Evolutionary conservation across 1,140 invertebrate species (phyloP), one percentile per base, ranked within the genome.

Genomic region (Tetragnatha versicolor): DNA sequence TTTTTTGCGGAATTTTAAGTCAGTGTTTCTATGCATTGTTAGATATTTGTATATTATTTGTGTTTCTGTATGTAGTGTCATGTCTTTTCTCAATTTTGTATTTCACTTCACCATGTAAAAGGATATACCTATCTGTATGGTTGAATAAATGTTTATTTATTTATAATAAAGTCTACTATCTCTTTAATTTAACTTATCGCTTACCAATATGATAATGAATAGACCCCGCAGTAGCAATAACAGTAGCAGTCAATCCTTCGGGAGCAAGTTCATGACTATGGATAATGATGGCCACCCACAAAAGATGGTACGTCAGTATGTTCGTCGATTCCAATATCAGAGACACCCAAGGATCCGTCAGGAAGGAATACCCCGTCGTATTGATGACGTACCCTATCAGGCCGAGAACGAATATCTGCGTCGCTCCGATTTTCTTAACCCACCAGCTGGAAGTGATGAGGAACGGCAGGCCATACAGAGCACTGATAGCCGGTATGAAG

Each of bases 121-220:
- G n/a, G n/a, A n/a, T n/a, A n/a, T n/a, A n/a, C n/a, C n/a, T n/a
- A n/a, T n/a, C n/a, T n/a, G n/a, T n/a, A n/a, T n/a, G n/a, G n/a
- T n/a, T n/a, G n/a, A n/a, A n/a, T n/a, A n/a, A n/a, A n/a, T n/a
- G n/a, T n/a, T n/a, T n/a, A n/a, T n/a, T n/a, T n/a, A n/a, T n/a
- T n/a, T n/a, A n/a, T n/a, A n/a, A n/a, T n/a, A n/a, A n/a, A n/a
- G n/a, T n/a, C n/a, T n/a, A n/a, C n/a, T n/a, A n/a, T n/a, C n/a
- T n/a, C n/a, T n/a, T n/a, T n/a, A n/a, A n/a, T n/a, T n/a, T n/a
- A 53, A 29, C 33, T 17, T 4, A 68, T 29, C 25, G 27, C 31
- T 77, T 42, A 77, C 73, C 73, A n/a, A 77, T 27, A 39, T 39
- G 37, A 39, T 55, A 77, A 29, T 77, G 73, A 77, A 77, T 25